A percentile compares a stretch with the other conserved stretches of the same genome.
These are phyloP conservation scores for Catocala fraxini DNA, from an alignment of 2,888 invertebrate species.

Conservation along the genomic window DNA sequence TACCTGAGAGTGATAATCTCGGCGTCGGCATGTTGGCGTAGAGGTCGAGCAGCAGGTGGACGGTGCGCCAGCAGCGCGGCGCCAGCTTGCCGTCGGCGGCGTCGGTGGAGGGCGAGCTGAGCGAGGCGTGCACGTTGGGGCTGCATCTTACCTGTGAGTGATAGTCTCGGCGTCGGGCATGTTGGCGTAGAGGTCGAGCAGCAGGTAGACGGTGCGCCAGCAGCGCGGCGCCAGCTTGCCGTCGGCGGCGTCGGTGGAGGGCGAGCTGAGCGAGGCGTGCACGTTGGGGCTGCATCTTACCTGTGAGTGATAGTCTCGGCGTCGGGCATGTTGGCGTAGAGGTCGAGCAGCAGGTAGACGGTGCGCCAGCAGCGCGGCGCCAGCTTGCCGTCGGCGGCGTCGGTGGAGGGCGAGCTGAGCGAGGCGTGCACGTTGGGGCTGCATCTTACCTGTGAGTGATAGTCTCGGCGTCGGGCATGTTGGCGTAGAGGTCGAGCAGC, in stretches of 20 bases:
- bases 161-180: constrained; percentile 98
- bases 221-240: constrained; percentile 91
- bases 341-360: constrained; percentile 95
- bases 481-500: constrained; percentile 96
- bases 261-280: constrained; percentile 29
- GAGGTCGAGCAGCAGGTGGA: constrained; percentile 96
- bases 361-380: constrained; percentile 98
- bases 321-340: constrained; percentile 98
- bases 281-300: constrained; percentile 51
- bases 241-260: constrained; percentile 48
- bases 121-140: constrained; percentile 11
- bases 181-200: constrained; percentile 96
- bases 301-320: constrained; percentile 96
- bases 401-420: constrained; percentile 36
- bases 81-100: constrained; percentile 75
- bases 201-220: constrained; percentile 97
- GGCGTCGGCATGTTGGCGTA: constrained; percentile 98
- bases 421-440: constrained; percentile 19
- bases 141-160: constrained; percentile 87
- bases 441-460: constrained; percentile 90
- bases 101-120: constrained; percentile 37
- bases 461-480: constrained; percentile 98
- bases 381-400: constrained; percentile 63
- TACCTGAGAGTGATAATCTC: constrained; percentile 95
- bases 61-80: constrained; percentile 97